phyloP scores from a whole-genome alignment of 2,888 invertebrate species.

The Ormyrus thymus region DNA sequence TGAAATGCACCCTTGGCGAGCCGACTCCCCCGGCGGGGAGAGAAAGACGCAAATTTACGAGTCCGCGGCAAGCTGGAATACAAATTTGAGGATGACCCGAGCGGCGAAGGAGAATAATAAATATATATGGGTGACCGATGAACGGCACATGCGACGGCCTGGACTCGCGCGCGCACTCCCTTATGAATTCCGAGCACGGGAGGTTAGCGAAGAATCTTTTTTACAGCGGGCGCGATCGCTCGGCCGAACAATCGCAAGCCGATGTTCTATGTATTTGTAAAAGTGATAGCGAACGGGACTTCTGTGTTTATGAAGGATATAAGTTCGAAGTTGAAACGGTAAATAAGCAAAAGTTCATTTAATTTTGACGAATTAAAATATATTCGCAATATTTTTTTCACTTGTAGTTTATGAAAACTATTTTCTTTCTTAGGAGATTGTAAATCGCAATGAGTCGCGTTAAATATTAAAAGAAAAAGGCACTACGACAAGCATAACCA shows the following conservation, averaged over 20 bases:
- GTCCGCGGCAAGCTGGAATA: conserved; percentile 65
- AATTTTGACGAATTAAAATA: too few relatives aligned
- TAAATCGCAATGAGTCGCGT: too few relatives aligned
- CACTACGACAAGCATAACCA: too few relatives aligned
- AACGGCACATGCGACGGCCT: conserved; percentile 25
- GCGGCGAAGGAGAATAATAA: conserved; percentile 5
- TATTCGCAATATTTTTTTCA: too few relatives aligned
- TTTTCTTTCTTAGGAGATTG: too few relatives aligned
- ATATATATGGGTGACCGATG: conserved; percentile 27
- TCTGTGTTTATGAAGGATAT: too few relatives aligned
- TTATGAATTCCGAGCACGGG: conserved; percentile 48
- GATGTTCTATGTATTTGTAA: too few relatives aligned
- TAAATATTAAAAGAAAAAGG: too few relatives aligned
- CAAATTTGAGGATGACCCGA: conserved; percentile 59
- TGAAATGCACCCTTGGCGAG: conserved; percentile 74
- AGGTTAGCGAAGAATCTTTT: conserved; percentile 30
- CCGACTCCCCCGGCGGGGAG: conserved; percentile 48
- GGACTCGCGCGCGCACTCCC: neutral
- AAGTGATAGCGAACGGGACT: too few relatives aligned
- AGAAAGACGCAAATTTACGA: conserved; percentile 67
- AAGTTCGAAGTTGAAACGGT: too few relatives aligned
- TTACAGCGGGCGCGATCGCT: neutral
- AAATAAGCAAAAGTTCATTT: too few relatives aligned
- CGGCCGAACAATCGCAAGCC: neutral
- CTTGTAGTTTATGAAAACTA: too few relatives aligned